Base-by-base conservation (phyloP, 2,797 vertebrate species). In the Busarellus nigricollis region DNA sequence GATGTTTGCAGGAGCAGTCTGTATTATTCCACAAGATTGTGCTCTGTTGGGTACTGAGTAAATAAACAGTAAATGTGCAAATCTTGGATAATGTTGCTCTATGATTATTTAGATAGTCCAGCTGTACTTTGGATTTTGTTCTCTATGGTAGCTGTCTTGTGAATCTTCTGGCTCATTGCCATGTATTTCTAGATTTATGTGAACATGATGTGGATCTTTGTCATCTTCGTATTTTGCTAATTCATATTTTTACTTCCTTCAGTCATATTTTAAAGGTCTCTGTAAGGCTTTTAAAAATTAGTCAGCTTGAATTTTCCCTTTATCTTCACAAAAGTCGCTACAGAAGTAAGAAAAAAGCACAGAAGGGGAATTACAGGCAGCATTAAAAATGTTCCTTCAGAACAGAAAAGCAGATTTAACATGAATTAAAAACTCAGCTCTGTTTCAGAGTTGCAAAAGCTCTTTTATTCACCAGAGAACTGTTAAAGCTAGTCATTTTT, bases 391-490 rank as follows among this genome's bases (percentile, higher is more conserved):
- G 72, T 86, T 93, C 89, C 62, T 90, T 70, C 79, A 29, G 91
- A 95, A 79, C 63, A 96, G 89, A 95, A 96, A 93, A 90, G 84
- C 71, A 92, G 70, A 92, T 94, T 95, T 93, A 90, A 90, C 77
- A 59, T 92, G 88, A 95, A 85, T 97, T 95, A 63, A 94, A 96
- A 95, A 92, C 67, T 94, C 82, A 70, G 77, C 57, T 96, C 88
- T 96, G 91, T 89, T 96, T 94, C 63, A 71, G 93, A 81, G 85
- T 97, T 98, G 95, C 92, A 93, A 92, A 97, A 97, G 83, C 92
- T 95, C 94, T 97, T 96, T 86, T 97, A 94, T 94, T 97, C 85
- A 88, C 88, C 62, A 93, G 92, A 95, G 89, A 52, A 86, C 90
- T 96, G 73, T 92, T 97, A 93, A 94, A 96, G 86, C 95, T 92